These are phyloP conservation scores for Trachymyrmex cornetzi DNA, from an alignment of 1,140 invertebrate species.

Conservation along the genomic window DNA sequence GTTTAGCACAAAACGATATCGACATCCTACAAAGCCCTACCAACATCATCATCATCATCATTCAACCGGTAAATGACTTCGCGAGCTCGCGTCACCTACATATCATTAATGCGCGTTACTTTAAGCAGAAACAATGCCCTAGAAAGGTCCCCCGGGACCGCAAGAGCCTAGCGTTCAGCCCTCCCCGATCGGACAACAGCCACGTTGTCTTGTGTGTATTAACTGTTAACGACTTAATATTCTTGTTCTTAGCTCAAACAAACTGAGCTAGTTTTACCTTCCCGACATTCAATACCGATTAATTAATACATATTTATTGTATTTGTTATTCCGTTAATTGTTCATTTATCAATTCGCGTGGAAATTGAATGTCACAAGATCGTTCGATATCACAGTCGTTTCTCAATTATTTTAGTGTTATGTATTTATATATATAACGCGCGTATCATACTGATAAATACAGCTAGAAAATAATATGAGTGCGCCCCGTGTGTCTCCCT, in stretches of 20 bases:
- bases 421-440: constrained; percentile 83
- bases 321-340: constrained; percentile 79
- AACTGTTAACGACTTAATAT: constrained; percentile 84
- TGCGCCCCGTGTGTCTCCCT: constrained; percentile 71
- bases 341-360: constrained; percentile 81
- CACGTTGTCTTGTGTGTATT: constrained; percentile 80
- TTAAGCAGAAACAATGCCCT: constrained; percentile 84
- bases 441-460: constrained; percentile 84
- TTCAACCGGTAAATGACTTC: constrained; percentile 64
- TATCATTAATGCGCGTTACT: constrained; percentile 75
- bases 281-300: constrained; percentile 83
- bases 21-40: constrained; percentile 81
- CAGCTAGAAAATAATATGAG: constrained; percentile 85
- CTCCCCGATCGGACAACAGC: constrained; percentile 85
- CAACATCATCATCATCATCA: constrained; percentile 64
- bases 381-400: constrained; percentile 87
- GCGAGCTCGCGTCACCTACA: constrained; percentile 64
- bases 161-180: constrained; percentile 84
- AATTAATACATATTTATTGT: constrained; percentile 80
- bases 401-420: constrained; percentile 84
- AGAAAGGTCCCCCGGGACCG: constrained; percentile 78
- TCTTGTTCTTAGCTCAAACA: constrained; percentile 76
- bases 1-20: constrained; percentile 79
- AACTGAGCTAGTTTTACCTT: constrained; percentile 74
- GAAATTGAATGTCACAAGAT: constrained; percentile 87